Percentiles rank a stretch among this genome's conserved stretches.
Evolutionary conservation across 2,113 vertebrate species (phyloP).

Genomic region (Pelodiscus sinensis): DNA sequence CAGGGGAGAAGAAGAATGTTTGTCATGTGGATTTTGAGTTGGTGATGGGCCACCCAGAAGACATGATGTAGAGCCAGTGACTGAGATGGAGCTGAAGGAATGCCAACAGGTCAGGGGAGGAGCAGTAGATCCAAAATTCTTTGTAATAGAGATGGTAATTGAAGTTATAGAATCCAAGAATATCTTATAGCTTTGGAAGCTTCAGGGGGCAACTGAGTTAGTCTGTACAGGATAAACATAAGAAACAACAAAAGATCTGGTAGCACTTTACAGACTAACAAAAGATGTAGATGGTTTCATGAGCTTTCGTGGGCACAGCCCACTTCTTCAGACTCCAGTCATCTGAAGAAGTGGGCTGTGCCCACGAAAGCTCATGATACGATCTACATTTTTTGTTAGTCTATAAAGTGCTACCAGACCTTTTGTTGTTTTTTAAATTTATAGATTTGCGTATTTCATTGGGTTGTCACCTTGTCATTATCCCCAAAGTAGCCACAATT

Average conservation of each 20-base stretch:
- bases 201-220: too few species aligned
- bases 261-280: too few species aligned
- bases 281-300: too few species aligned
- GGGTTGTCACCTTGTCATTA: accelerated
- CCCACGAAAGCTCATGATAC: too few species aligned
- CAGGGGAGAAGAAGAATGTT: not conserved
- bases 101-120: not conserved
- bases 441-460: not conserved
- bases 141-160: not conserved
- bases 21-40: not conserved
- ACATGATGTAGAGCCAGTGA: not conserved
- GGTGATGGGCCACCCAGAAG: not conserved
- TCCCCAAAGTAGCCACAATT: not conserved
- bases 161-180: not conserved
- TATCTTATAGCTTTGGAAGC: not conserved
- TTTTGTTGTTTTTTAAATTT: too few species aligned
- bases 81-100: not conserved
- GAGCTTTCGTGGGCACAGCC: too few species aligned
- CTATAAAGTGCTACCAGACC: too few species aligned
- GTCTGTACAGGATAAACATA: too few species aligned
- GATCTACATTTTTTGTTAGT: too few species aligned
- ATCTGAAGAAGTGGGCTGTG: too few species aligned
- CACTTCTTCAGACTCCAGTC: too few species aligned
- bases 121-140: not conserved
- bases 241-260: too few species aligned